Conservation (phyloP, 1,140 invertebrate species). For the Bombus affinis region DNA sequence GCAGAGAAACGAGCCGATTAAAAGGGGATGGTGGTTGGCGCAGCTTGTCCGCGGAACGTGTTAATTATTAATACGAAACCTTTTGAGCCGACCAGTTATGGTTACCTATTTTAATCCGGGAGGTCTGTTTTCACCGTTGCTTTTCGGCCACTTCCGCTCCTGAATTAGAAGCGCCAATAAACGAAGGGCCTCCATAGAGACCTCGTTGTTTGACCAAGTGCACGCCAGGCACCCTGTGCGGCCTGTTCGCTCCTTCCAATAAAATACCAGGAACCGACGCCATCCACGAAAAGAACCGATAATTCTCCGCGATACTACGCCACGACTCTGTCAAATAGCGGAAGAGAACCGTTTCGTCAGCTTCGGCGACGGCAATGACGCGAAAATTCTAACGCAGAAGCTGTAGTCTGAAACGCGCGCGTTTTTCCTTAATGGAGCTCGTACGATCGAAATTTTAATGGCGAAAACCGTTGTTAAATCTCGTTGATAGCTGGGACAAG, state of each 20-base stretch:
- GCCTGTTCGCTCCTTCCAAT: conserved; percentile 9
- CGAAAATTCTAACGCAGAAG: neutral
- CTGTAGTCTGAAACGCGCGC: too few relatives aligned
- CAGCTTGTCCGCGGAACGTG: conserved; percentile 28
- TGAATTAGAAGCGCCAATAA: conserved; percentile 79
- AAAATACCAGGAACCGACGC: conserved; percentile 42
- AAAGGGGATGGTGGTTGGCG: too few relatives aligned
- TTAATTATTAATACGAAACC: conserved; percentile 74
- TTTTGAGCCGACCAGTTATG: conserved; percentile 51
- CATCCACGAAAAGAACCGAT: conserved; percentile 23
- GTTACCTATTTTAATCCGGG: conserved; percentile 75
- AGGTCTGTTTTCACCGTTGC: conserved; percentile 76
- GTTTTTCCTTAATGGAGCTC: too few relatives aligned
- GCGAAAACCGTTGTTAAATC: too few relatives aligned
- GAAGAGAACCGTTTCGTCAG: neutral
- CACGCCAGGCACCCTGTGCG: conserved; percentile 57
- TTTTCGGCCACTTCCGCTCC: conserved; percentile 76
- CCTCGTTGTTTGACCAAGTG: conserved; percentile 76
- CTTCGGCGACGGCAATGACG: neutral
- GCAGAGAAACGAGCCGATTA: neutral
- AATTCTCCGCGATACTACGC: conserved; percentile 7
- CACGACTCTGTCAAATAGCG: too few relatives aligned
- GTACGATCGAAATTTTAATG: too few relatives aligned
- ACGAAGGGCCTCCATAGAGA: conserved; percentile 64
- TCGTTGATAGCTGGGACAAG: too few relatives aligned